Evolutionary conservation across 1,140 invertebrate genomes (phyloP), one percentile per base, ranked within the genome.

Genomic region (Drosophila orosa): DNA sequence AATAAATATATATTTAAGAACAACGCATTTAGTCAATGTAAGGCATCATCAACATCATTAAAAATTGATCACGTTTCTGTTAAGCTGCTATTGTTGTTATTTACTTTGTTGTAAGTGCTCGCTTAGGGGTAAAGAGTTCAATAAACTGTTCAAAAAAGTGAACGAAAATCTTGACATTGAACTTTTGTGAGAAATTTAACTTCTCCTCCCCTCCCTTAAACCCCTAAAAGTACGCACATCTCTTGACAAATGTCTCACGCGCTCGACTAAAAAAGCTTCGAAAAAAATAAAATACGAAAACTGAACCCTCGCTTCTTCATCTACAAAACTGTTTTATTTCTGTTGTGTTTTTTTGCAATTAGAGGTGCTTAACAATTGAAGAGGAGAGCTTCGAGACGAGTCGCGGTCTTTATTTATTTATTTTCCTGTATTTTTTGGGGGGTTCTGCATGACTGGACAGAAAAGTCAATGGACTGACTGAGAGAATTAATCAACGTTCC

Each of bases 91-190:
- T 31, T 44, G 50, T 52, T 63, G 59, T 17, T 76, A 45, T 68
- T 80, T 48, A 60, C 27, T 72, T 52, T 50, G 50, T 59, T 73
- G 50, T 35, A 48, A 58, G 55, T 66, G 50, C 33, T 25, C 39
- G 74, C 55, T 39, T 31, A 72, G 54, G 25, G 17, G 31, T 31
- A 60, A 68, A 50, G 50, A 45, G 65, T 68, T 68, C 65, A 66
- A 66, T 54, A 66, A 68, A 68, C 65, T 68, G 29, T 42, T 55
- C 35, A 54, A 56, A 74, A 68, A 74, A 65, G 71, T 57, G 44
- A 74, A 52, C 72, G 71, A 74, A 74, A 65, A 74, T 74, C 59
- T 74, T 74, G 72, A 74, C 72, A 74, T 74, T 74, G 72, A 74
- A 74, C 72, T 74, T 74, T 65, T 37, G 59, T 60, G 40, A 52